Conservation (phyloP, 1,140 invertebrate genomes). For the Ruditapes philippinarum region DNA sequence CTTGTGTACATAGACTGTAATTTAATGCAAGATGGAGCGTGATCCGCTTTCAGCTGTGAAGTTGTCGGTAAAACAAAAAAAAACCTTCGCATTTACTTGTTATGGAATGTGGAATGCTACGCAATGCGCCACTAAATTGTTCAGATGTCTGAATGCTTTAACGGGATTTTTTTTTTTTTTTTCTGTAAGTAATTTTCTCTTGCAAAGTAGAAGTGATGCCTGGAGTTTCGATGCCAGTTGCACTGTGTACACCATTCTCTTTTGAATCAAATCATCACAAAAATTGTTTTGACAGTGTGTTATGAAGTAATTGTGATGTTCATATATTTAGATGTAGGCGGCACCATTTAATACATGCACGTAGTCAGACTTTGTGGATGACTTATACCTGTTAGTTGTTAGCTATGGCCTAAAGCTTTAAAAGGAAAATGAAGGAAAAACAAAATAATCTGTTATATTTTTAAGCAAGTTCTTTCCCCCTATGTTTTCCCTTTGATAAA, state of each 20-base stretch:
- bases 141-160: neutral
- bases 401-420: slow-evolving; percentile 20
- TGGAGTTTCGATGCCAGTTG: neutral
- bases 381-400: neutral
- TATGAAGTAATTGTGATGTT: neutral
- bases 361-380: neutral
- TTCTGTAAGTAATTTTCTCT: too few species aligned
- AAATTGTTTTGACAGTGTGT: neutral
- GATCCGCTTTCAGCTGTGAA: neutral
- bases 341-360: slow-evolving; percentile 23
- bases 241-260: too few species aligned
- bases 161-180: neutral
- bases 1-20: neutral
- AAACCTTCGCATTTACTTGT: too few species aligned
- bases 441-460: slow-evolving; percentile 3
- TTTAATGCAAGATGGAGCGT: neutral
- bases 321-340: neutral
- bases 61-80: too few species aligned
- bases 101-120: neutral
- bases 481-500: neutral
- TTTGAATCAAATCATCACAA: neutral
- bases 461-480: neutral
- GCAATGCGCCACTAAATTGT: neutral
- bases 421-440: neutral
- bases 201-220: neutral